Conservation (phyloP, 2,888 invertebrate genomes). For the Blastobasis adustella region DNA sequence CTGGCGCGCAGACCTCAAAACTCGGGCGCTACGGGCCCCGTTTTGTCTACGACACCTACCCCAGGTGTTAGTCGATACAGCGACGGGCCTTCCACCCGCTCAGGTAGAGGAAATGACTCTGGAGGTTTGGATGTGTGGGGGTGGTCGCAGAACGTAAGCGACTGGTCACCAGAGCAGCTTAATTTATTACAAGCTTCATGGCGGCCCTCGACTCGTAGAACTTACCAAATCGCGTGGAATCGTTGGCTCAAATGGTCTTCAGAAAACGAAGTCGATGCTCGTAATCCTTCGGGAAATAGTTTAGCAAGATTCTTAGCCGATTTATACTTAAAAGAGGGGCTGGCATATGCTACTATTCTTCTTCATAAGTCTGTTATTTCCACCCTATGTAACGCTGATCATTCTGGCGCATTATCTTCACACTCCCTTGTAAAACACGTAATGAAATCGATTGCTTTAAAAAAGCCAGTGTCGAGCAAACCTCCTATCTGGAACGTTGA, state of each 20-base stretch:
- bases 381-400: background rate
- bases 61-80: slow-evolving; percentile 9
- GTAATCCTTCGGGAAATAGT: slow-evolving; percentile 3
- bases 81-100: slow-evolving; percentile 10
- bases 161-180: slow-evolving; percentile 2
- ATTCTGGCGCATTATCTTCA: background rate
- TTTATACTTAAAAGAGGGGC: background rate
- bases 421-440: background rate
- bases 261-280: background rate
- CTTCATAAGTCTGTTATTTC: slow-evolving; percentile 1
- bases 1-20: slow-evolving; percentile 19
- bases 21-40: slow-evolving; percentile 12
- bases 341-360: background rate
- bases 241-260: slow-evolving; percentile 9
- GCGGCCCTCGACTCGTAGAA: slow-evolving; percentile 8
- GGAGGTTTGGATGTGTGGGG: slow-evolving; percentile 12
- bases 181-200: slow-evolving; percentile 4
- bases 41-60: slow-evolving; percentile 7
- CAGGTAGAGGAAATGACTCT: slow-evolving; percentile 6
- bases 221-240: slow-evolving; percentile 11
- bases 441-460: background rate
- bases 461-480: background rate
- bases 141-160: slow-evolving; percentile 4
- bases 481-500: slow-evolving; percentile 2
- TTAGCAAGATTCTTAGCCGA: background rate